Conservation (phyloP, 2,113 vertebrate species). For the Xerus inauris region DNA sequence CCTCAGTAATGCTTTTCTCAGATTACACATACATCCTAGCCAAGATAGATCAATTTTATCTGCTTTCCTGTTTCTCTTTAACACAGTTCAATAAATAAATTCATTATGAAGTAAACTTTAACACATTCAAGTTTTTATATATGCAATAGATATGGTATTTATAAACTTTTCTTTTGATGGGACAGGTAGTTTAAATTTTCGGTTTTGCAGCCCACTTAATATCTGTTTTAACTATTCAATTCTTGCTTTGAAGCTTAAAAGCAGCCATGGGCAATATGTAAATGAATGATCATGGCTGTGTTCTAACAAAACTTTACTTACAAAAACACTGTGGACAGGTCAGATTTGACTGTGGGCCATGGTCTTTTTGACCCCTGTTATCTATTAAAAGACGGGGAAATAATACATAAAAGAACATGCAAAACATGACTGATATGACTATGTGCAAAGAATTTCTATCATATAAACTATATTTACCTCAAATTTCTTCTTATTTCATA, state of each 20-base stretch:
- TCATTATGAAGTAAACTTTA: constrained; percentile 31
- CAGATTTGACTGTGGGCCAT: background rate
- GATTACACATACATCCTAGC: background rate
- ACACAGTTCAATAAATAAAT: background rate
- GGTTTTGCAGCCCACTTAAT: background rate
- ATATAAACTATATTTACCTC: too few relatives aligned
- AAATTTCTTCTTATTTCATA: background rate
- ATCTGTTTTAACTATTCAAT: background rate
- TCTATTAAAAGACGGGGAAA: background rate
- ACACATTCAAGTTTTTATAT: background rate
- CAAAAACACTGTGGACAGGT: background rate
- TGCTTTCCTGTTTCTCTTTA: constrained; percentile 41
- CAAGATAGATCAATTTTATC: constrained; percentile 8
- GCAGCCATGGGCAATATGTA: background rate
- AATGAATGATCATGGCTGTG: background rate
- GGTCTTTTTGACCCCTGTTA: background rate
- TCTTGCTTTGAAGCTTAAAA: background rate
- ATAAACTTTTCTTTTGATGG: background rate
- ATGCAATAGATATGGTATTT: background rate
- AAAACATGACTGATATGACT: background rate
- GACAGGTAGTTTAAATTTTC: background rate
- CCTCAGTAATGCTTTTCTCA: background rate
- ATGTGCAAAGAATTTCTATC: background rate
- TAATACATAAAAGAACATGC: background rate
- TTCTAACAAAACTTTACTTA: background rate